Evolutionary conservation across 1,140 invertebrate species (phyloP).

Genomic region (Drosophila ironensis): DNA sequence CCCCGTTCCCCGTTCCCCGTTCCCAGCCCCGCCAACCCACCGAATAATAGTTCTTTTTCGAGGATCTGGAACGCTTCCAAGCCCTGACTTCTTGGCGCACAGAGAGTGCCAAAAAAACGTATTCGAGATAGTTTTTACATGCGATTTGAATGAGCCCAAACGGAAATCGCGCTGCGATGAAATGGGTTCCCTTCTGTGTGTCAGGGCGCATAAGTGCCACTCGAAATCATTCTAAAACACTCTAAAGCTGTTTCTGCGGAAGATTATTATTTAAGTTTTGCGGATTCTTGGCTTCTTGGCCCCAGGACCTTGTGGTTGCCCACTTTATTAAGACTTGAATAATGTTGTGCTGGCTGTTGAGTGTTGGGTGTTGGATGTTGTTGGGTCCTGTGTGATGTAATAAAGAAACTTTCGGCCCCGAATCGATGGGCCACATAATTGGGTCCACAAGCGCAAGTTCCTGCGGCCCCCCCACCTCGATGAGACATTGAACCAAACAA

Average conservation of each 20-base stretch:
- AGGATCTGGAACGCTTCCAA: conserved; percentile 63
- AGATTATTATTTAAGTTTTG: conserved; percentile 56
- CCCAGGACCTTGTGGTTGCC: neutral
- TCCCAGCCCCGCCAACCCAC: neutral
- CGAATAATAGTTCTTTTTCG: neutral
- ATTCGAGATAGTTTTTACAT: conserved; percentile 69
- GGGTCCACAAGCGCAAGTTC: conserved; percentile 21
- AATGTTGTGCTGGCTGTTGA: too few species aligned
- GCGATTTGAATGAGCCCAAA: conserved; percentile 76
- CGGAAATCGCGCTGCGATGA: conserved; percentile 55
- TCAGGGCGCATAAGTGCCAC: conserved; percentile 61
- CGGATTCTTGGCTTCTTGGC: conserved; percentile 23
- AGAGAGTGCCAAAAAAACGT: conserved; percentile 67
- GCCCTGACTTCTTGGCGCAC: conserved; percentile 32
- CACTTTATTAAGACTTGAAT: conserved; percentile 2
- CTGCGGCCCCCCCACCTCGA: conserved; percentile 5
- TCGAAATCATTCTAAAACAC: conserved; percentile 77
- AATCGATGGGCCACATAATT: conserved; percentile 37
- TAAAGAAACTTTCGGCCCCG: neutral
- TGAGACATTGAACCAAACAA: conserved; percentile 53
- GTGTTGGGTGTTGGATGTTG: too few species aligned
- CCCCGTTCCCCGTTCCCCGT: neutral
- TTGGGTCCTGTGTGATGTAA: neutral
- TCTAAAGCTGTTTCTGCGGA: conserved; percentile 42
- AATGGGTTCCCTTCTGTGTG: conserved; percentile 11